Conservation (phyloP, 2,113 vertebrate genomes). For the Tenrec ecaudatus region DNA sequence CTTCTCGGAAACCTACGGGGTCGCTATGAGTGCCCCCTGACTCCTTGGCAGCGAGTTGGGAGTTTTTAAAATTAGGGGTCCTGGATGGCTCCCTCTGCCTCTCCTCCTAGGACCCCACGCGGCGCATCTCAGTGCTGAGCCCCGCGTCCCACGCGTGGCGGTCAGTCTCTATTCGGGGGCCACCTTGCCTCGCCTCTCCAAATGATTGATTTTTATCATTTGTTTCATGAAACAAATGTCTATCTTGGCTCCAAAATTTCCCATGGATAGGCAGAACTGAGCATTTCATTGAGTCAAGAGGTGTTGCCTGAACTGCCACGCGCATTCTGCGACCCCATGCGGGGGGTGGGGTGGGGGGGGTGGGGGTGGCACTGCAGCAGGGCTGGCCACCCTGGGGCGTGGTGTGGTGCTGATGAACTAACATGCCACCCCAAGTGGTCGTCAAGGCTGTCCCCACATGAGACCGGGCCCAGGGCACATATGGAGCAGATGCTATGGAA, state of each 20-base stretch:
- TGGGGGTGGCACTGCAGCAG: not conserved
- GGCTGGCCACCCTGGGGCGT: no score
- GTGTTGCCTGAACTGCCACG: not conserved
- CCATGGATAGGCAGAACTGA: no score
- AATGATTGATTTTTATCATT: not conserved
- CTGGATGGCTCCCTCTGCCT: no score
- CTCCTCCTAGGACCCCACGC: no score
- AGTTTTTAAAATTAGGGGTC: no score
- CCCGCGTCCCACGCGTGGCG: no score
- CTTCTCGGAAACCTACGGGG: no score
- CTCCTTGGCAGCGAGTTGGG: no score
- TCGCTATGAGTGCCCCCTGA: no score
- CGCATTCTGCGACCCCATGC: not conserved
- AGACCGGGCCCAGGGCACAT: not conserved
- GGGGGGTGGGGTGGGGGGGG: not conserved
- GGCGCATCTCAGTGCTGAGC: no score
- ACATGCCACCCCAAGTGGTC: not conserved
- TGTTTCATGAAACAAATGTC: not conserved
- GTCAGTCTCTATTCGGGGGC: not conserved
- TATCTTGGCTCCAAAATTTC: not conserved
- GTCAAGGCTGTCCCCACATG: no score
- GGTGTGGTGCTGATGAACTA: not conserved
- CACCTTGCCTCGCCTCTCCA: not conserved
- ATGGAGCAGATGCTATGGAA: not conserved
- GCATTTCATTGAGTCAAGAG: not conserved